Evolutionary conservation across 2,113 vertebrate species (phyloP).

Genomic region (Cygnus buccinator): DNA sequence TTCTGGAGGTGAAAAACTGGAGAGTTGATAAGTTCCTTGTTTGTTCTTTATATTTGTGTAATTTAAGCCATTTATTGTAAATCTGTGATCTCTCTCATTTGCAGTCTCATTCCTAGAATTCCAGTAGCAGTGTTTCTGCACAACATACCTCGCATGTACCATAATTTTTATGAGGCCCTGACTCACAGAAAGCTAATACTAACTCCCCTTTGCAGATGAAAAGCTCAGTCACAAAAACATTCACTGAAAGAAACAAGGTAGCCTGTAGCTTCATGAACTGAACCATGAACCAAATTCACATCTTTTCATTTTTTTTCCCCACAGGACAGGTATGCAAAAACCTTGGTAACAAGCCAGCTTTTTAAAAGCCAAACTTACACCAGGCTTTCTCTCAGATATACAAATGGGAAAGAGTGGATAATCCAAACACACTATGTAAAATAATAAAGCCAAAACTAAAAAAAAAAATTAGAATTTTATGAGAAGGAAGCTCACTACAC

Average conservation of each 20-base stretch:
- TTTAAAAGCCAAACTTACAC: background rate
- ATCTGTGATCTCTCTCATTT: background rate
- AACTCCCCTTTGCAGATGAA: background rate
- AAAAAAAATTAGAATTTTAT: background rate
- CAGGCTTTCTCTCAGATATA: background rate
- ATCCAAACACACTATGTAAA: background rate
- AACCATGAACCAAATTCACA: background rate
- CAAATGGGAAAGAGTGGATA: background rate
- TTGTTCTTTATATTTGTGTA: background rate
- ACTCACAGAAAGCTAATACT: background rate
- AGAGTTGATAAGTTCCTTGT: background rate
- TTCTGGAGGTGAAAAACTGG: background rate
- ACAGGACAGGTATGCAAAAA: slow-evolving; percentile 3
- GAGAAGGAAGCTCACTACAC: background rate
- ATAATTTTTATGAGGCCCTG: background rate
- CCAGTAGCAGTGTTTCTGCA: background rate
- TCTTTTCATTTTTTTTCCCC: background rate
- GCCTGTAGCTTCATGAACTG: background rate
- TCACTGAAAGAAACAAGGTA: background rate
- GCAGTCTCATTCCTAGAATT: background rate
- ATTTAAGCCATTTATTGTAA: background rate
- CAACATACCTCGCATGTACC: background rate
- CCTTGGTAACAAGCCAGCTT: background rate
- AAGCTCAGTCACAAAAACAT: background rate
- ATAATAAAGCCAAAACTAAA: background rate